phyloP scores from a whole-genome alignment of 2,797 vertebrate genomes.

The Tiaroga cobitis region DNA sequence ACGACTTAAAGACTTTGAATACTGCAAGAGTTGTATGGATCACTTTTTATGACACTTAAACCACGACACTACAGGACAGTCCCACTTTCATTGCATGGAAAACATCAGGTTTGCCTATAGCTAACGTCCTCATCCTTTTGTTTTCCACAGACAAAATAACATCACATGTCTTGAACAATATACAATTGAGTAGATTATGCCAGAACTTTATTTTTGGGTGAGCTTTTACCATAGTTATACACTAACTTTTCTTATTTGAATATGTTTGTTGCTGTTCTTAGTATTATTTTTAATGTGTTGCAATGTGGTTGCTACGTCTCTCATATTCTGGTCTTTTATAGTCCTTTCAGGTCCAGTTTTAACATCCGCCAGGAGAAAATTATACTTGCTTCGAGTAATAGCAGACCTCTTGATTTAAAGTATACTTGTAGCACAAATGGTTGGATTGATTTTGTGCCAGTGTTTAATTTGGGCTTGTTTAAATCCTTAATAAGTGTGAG shows the following conservation, averaged over 20 bases:
- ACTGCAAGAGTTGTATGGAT: neutral
- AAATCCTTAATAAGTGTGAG: neutral
- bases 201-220: neutral
- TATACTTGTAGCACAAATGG: neutral
- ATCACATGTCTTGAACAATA: neutral
- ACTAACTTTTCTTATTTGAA: neutral
- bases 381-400: neutral
- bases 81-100: neutral
- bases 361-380: neutral
- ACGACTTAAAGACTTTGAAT: neutral
- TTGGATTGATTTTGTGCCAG: neutral
- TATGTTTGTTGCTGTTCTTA: neutral
- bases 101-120: neutral
- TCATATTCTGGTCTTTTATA: neutral
- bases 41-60: neutral
- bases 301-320: neutral
- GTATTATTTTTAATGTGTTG: neutral
- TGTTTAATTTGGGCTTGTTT: neutral
- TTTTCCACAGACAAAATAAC: neutral
- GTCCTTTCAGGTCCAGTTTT: no score
- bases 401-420: neutral
- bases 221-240: neutral
- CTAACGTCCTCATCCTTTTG: neutral
- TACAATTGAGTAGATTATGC: neutral
- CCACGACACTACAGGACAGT: neutral